Percentiles rank a stretch among this genome's conserved stretches.
Evolutionary conservation across 2,888 invertebrate genomes (phyloP).

Genomic region (Campoplex capitator): DNA sequence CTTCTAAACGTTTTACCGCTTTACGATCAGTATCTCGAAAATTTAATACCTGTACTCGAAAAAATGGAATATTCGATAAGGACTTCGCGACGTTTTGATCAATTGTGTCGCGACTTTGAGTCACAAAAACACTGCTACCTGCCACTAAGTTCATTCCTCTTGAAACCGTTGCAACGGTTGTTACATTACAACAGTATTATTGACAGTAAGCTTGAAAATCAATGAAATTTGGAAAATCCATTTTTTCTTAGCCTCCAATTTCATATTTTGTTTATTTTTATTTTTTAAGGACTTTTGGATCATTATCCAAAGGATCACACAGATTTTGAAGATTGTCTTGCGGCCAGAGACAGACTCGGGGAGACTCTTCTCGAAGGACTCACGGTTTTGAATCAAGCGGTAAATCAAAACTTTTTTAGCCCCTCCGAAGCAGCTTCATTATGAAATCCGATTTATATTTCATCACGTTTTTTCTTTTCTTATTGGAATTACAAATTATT

Average conservation of each 20-base stretch:
- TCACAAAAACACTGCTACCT: slow-evolving; percentile 94
- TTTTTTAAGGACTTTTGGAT: slow-evolving; percentile 87
- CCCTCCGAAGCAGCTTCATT: background rate
- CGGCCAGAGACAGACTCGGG: slow-evolving; percentile 85
- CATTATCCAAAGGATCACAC: slow-evolving; percentile 90
- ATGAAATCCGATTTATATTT: background rate
- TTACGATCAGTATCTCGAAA: slow-evolving; percentile 90
- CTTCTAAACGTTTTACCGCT: slow-evolving; percentile 87
- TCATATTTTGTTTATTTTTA: slow-evolving; percentile 21
- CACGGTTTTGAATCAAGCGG: slow-evolving; percentile 82
- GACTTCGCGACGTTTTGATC: slow-evolving; percentile 89
- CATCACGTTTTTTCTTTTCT: too few relatives aligned
- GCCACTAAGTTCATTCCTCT: slow-evolving; percentile 92
- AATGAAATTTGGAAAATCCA: background rate
- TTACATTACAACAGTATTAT: slow-evolving; percentile 93
- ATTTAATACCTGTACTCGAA: slow-evolving; percentile 91
- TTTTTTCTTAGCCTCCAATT: background rate
- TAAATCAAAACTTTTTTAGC: slow-evolving; percentile 68
- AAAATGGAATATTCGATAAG: slow-evolving; percentile 92
- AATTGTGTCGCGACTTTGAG: slow-evolving; percentile 91
- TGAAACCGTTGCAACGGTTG: slow-evolving; percentile 93
- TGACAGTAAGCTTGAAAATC: slow-evolving; percentile 87
- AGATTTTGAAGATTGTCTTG: slow-evolving; percentile 89
- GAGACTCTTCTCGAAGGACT: slow-evolving; percentile 82
- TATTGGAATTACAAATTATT: too few relatives aligned